Percentiles rank a stretch among this genome's conserved stretches.
Evolutionary conservation across 1,140 invertebrate species (phyloP).

Genomic region (Diabrotica undecimpunctata): DNA sequence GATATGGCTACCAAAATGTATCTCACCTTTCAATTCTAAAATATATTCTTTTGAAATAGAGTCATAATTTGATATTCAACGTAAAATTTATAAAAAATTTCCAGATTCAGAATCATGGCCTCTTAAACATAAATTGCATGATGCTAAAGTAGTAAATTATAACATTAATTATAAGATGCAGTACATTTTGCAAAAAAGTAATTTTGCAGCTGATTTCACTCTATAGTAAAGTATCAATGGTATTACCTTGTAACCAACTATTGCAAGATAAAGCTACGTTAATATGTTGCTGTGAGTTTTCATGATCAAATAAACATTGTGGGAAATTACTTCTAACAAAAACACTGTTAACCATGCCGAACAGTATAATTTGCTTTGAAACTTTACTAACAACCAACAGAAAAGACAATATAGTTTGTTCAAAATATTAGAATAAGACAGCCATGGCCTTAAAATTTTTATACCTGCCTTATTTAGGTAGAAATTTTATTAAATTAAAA

Average conservation of each 20-base stretch:
- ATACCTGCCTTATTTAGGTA: not conserved
- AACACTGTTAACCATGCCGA: conserved; percentile 40
- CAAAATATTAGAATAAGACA: no score
- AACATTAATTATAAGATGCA: conserved; percentile 19
- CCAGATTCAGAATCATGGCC: conserved; percentile 21
- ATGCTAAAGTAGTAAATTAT: conserved; percentile 20
- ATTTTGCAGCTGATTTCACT: conserved; percentile 22
- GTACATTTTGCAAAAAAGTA: conserved; percentile 15
- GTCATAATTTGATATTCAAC: conserved; percentile 19
- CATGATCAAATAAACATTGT: conserved; percentile 34
- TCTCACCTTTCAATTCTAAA: conserved; percentile 21
- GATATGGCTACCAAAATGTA: conserved; percentile 29
- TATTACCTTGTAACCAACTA: conserved; percentile 39
- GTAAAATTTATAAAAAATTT: conserved; percentile 16
- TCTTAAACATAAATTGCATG: conserved; percentile 18
- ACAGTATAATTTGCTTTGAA: conserved; percentile 40
- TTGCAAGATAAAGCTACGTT: conserved; percentile 33
- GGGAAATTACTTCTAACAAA: conserved; percentile 40
- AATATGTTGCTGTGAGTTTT: conserved; percentile 39
- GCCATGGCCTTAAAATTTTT: not conserved
- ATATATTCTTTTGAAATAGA: conserved; percentile 15
- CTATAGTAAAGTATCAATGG: conserved; percentile 29
- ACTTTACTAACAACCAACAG: conserved; percentile 42
- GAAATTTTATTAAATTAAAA: not conserved
- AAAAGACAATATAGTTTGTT: conserved; percentile 40